phyloP scores from a whole-genome alignment of 64 coral and sea anemone genomes.

The Montipora sp. region DNA sequence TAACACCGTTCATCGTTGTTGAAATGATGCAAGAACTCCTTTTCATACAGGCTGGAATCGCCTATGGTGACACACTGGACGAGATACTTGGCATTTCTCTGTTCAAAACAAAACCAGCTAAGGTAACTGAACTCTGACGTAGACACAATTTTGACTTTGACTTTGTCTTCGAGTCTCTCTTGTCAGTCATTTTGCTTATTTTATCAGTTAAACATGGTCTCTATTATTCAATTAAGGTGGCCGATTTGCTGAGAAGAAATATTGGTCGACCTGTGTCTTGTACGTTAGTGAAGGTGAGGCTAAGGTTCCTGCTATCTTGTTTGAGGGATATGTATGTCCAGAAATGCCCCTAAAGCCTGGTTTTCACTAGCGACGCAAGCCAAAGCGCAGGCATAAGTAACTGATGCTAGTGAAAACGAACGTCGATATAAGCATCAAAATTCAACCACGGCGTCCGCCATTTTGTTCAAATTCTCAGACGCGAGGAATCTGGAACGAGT shows the following conservation, averaged over 20 bases:
- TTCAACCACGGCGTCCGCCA: no score
- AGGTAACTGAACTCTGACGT: conserved; percentile 30
- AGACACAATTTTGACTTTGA: background rate
- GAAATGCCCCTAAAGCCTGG: no score
- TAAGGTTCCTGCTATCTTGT: background rate
- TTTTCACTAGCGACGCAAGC: no score
- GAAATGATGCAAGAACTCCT: no score
- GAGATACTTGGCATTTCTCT: conserved; percentile 73
- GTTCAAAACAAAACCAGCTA: conserved; percentile 62
- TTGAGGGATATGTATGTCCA: background rate
- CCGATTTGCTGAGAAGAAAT: conserved; percentile 75
- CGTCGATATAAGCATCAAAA: no score
- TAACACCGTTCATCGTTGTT: no score
- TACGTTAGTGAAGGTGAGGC: conserved; percentile 81
- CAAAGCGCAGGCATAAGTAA: no score
- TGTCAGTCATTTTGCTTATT: background rate
- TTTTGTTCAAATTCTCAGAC: no score
- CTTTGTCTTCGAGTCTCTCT: background rate
- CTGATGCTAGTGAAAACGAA: no score
- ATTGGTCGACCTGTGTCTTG: conserved; percentile 70
- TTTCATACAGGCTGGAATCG: conserved; percentile 77
- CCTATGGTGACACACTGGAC: conserved; percentile 79
- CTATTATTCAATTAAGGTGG: conserved; percentile 21
- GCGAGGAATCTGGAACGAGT: no score
- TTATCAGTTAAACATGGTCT: background rate